Conservation (phyloP, 2,113 vertebrate genomes). For the Monopterus albus region DNA sequence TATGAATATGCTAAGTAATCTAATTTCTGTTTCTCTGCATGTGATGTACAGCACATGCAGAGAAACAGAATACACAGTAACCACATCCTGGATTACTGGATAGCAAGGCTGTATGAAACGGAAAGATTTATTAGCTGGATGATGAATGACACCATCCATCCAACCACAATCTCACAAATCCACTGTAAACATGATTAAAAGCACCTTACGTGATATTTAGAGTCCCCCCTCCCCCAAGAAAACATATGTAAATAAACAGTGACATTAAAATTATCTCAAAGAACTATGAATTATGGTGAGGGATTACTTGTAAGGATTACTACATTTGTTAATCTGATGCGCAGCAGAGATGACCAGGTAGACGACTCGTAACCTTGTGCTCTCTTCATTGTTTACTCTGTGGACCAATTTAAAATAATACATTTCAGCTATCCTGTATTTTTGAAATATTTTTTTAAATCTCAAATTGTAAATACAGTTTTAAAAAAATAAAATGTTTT, state of each 20-base stretch:
- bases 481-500: too few relatives aligned
- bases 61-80: constrained; percentile 7
- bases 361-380: constrained; percentile 40
- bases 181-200: constrained; percentile 44
- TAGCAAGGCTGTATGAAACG: constrained; percentile 4
- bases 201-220: constrained; percentile 34
- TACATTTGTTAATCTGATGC: constrained; percentile 65
- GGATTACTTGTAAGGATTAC: constrained; percentile 58
- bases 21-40: constrained; percentile 18
- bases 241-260: constrained; percentile 74
- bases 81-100: constrained; percentile 8
- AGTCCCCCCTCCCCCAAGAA: neutral
- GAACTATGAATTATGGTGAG: constrained; percentile 49
- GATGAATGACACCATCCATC: constrained; percentile 10
- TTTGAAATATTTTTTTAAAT: constrained; percentile 50
- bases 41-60: neutral
- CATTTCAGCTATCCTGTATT: constrained; percentile 50
- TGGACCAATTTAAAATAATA: constrained; percentile 57
- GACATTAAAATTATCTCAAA: constrained; percentile 62
- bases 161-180: constrained; percentile 12
- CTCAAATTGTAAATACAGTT: constrained; percentile 74
- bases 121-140: neutral
- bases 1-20: neutral
- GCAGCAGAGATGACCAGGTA: constrained; percentile 42
- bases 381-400: constrained; percentile 49